Evolutionary conservation across 2,113 vertebrate genomes (phyloP).

Genomic region (Eonycteris spelaea): DNA sequence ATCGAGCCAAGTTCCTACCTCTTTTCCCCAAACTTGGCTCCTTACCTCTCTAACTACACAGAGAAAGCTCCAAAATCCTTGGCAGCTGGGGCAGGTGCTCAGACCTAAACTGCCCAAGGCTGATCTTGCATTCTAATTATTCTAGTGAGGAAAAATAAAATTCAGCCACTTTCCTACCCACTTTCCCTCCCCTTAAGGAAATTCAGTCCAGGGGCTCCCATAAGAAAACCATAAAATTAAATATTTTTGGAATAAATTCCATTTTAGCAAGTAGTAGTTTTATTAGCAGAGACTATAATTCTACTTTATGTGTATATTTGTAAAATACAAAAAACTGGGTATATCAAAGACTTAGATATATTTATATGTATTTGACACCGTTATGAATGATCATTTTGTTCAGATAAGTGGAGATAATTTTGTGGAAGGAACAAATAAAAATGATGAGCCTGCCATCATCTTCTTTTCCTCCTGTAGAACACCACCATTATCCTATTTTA

Average conservation of each 20-base stretch:
- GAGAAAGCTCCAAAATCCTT: not conserved
- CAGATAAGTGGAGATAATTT: not conserved
- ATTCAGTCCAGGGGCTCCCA: not conserved
- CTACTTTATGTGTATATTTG: not conserved
- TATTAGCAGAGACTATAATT: not conserved
- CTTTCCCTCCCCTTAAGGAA: not conserved
- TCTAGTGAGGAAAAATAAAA: not conserved
- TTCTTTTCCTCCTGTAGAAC: not conserved
- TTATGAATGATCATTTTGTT: not conserved
- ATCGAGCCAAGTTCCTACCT: not conserved
- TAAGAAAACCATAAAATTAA: not conserved
- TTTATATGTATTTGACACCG: not conserved
- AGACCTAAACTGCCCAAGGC: not conserved
- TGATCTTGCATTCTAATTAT: not conserved
- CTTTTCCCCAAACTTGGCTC: not conserved
- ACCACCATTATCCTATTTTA: not conserved
- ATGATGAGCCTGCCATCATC: not conserved
- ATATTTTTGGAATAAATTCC: not conserved
- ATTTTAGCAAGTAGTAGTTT: not conserved
- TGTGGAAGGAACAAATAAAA: constrained; percentile 7
- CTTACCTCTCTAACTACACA: too few relatives aligned
- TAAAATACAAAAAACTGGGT: not conserved
- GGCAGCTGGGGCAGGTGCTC: not conserved
- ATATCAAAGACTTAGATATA: not conserved
- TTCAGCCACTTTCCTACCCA: not conserved